These are phyloP conservation scores for Mastomys coucha DNA, from an alignment of 2,113 vertebrate species.

Conservation along the genomic window DNA sequence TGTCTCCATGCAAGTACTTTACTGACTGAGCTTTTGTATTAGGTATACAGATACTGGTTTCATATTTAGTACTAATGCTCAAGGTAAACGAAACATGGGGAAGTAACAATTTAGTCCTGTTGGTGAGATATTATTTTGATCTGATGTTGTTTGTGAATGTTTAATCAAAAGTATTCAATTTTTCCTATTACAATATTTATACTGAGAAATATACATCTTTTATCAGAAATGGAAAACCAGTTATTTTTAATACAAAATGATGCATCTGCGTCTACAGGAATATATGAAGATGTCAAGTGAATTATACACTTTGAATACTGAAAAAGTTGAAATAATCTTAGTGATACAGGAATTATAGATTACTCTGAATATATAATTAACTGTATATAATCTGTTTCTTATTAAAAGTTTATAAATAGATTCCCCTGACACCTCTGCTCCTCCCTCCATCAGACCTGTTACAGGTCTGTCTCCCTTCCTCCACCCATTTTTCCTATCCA, in stretches of 20 bases:
- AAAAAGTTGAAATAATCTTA: not conserved
- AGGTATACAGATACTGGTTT: not conserved
- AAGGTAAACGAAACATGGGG: constrained; percentile 9
- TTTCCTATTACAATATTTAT: constrained; percentile 9
- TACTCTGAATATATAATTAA: constrained; percentile 1
- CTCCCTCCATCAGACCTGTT: no score
- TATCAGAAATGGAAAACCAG: not conserved
- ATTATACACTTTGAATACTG: not conserved
- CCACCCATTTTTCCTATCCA: no score
- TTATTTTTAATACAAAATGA: constrained; percentile 13
- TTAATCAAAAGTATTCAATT: constrained; percentile 1
- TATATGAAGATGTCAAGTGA: not conserved
- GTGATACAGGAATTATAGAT: not conserved
- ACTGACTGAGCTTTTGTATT: not conserved
- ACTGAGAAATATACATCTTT: not conserved
- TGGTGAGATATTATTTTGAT: constrained; percentile 36
- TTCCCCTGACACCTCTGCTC: no score
- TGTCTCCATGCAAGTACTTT: not conserved
- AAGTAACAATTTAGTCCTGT: not conserved
- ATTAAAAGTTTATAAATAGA: not conserved
- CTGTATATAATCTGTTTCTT: not conserved
- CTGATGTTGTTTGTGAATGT: constrained; percentile 24
- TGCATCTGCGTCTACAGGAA: not conserved
- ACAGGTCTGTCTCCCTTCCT: no score
- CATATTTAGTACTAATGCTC: constrained; percentile 23